Conservation (phyloP, 2,113 vertebrate species). For the Propithecus coquereli region DNA sequence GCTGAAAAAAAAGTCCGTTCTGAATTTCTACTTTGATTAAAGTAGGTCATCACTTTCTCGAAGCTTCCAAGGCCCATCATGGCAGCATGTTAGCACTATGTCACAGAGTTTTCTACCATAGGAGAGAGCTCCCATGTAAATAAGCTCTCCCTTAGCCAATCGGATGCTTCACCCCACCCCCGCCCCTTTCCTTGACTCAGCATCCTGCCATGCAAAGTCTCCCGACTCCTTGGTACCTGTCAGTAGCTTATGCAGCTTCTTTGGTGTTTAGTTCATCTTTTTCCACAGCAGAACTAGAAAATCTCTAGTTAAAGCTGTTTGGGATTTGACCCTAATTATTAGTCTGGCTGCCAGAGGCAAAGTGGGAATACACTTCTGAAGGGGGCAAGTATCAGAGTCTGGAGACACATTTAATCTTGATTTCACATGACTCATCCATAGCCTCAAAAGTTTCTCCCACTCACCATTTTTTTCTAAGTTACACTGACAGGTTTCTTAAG, state of each 20-base stretch:
- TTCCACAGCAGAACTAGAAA: neutral
- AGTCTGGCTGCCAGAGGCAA: neutral
- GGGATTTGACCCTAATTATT: neutral
- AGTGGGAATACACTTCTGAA: neutral
- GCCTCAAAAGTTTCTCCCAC: neutral
- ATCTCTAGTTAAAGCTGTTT: neutral
- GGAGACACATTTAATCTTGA: neutral
- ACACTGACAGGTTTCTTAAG: neutral
- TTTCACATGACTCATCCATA: neutral
- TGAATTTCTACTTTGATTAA: neutral
- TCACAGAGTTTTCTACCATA: neutral
- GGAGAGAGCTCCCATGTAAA: neutral
- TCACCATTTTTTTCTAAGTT: neutral
- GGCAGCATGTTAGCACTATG: neutral
- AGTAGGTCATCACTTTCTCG: neutral
- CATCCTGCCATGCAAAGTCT: neutral
- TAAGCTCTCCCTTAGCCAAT: neutral
- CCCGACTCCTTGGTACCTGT: neutral
- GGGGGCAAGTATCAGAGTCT: accelerated
- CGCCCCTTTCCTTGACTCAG: neutral
- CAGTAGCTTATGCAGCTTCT: neutral
- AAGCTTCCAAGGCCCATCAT: neutral
- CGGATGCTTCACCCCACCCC: neutral
- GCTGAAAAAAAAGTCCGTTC: neutral
- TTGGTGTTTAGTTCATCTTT: neutral